phyloP scores from a whole-genome alignment of 2,888 invertebrate species.

The Morinoia aosen region DNA sequence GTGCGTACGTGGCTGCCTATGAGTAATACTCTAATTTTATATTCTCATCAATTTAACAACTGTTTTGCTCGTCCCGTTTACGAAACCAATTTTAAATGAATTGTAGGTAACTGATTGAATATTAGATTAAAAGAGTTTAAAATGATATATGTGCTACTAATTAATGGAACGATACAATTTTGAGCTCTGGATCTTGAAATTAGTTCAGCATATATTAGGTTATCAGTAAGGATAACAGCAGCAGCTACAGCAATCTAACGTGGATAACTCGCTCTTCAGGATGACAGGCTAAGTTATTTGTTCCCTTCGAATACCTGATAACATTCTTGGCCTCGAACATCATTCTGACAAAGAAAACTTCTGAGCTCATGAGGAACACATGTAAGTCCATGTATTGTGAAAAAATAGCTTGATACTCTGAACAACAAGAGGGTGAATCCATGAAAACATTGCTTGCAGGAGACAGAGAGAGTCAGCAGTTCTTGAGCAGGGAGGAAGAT shows the following conservation, averaged over 20 bases:
- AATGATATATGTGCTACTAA: background rate
- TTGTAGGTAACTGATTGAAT: background rate
- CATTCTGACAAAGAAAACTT: slow-evolving; percentile 12
- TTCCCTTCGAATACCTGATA: background rate
- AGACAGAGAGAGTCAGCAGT: background rate
- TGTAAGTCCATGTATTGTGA: background rate
- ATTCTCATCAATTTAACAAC: background rate
- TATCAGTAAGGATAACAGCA: background rate
- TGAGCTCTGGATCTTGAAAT: background rate
- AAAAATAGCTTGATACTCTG: background rate
- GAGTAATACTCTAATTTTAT: background rate
- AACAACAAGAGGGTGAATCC: background rate
- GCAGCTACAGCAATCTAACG: background rate
- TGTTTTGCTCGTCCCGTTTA: background rate
- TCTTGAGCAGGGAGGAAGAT: background rate
- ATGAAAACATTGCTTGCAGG: background rate
- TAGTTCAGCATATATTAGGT: background rate
- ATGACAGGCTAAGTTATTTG: background rate
- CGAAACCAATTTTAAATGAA: background rate
- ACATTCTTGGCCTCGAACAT: background rate
- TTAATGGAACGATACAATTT: background rate
- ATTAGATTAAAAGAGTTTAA: background rate
- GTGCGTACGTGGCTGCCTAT: background rate
- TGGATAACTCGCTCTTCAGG: background rate
- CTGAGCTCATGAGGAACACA: background rate